Evolutionary conservation across 2,888 invertebrate genomes (phyloP).

Genomic region (Caenorhabditis becei): DNA sequence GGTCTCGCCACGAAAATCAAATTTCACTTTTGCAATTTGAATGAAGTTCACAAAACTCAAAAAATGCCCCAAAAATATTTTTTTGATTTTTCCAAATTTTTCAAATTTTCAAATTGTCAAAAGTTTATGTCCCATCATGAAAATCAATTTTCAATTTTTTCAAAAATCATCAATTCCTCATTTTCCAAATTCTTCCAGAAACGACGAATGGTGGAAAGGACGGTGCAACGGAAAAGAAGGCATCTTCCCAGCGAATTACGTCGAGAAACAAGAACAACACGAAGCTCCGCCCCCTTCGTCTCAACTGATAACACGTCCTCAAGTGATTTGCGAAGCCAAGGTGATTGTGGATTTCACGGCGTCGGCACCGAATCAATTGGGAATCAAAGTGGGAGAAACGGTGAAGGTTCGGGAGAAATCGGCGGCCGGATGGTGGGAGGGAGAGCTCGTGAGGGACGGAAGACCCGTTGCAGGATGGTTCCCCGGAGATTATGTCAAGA

Average conservation of each 20-base stretch:
- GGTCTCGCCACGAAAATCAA: neutral
- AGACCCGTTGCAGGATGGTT: conserved; percentile 96
- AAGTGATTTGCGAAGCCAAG: conserved; percentile 55
- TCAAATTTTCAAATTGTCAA: too few relatives aligned
- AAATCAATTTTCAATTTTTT: too few relatives aligned
- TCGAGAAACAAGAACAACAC: too few relatives aligned
- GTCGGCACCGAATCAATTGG: conserved; percentile 92
- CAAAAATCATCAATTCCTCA: too few relatives aligned
- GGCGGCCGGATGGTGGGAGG: conserved; percentile 99
- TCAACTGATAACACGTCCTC: neutral
- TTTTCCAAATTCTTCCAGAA: too few relatives aligned
- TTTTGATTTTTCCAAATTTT: too few relatives aligned
- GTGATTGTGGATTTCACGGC: conserved; percentile 84
- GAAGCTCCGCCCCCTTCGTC: neutral
- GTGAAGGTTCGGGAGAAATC: conserved; percentile 92
- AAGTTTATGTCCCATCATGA: too few relatives aligned
- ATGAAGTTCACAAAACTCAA: too few relatives aligned
- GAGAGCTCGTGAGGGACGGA: conserved; percentile 87
- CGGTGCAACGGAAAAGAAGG: conserved; percentile 88
- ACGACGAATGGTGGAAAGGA: conserved; percentile 98
- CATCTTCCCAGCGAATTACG: conserved; percentile 98
- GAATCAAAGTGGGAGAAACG: conserved; percentile 92
- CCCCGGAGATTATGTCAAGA: conserved; percentile 96
- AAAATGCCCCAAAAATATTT: too few relatives aligned
- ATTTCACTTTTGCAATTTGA: too few relatives aligned